Percentiles rank a stretch among this genome's conserved stretches.
phyloP scores from a whole-genome alignment of 92 coral and sea anemone genomes.

The Heteractis magnifica region DNA sequence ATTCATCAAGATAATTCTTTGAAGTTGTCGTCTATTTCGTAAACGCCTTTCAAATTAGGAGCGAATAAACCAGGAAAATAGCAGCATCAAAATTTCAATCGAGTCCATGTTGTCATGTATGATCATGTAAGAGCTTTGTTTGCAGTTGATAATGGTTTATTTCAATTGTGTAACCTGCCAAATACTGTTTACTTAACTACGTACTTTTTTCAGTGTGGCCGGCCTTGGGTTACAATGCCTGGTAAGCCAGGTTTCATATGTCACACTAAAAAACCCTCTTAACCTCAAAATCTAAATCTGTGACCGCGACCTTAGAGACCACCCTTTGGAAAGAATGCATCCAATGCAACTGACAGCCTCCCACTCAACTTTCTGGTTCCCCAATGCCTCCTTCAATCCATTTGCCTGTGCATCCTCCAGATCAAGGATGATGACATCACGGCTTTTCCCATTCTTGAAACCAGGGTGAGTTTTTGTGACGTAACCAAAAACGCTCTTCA shows the following conservation, averaged over 20 bases:
- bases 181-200: neutral
- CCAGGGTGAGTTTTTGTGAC: conserved; percentile 6
- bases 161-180: neutral
- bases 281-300: neutral
- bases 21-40: no score
- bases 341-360: conserved; percentile 41
- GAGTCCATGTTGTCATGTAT: no score
- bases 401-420: conserved; percentile 24
- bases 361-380: conserved; percentile 9
- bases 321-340: conserved; percentile 33
- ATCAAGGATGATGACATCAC: conserved; percentile 13
- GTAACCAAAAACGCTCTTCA: conserved; percentile 21
- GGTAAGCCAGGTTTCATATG: neutral
- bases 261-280: neutral
- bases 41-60: no score
- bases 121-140: neutral
- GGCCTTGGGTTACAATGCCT: neutral
- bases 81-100: no score
- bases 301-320: conserved; percentile 7
- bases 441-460: conserved; percentile 22
- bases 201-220: neutral
- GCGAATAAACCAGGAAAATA: no score
- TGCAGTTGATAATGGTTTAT: neutral
- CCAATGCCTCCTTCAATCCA: conserved; percentile 31
- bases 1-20: no score